Evolutionary conservation across 2,888 invertebrate genomes (phyloP).

Genomic region (Drosophila parthenogenetica): DNA sequence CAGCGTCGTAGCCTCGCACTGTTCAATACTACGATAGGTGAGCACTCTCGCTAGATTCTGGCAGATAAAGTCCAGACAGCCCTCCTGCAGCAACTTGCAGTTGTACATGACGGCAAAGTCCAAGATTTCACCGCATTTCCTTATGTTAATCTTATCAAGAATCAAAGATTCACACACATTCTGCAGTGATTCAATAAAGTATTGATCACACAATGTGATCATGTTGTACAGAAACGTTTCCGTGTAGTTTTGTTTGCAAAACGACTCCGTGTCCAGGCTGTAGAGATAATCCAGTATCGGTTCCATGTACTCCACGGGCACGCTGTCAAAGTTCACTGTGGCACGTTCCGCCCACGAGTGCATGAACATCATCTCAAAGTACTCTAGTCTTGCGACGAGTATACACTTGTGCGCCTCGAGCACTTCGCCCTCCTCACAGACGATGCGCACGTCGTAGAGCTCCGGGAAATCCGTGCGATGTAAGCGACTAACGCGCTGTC

Average conservation of each 20-base stretch:
- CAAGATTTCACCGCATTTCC: slow-evolving; percentile 91
- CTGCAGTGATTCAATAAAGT: slow-evolving; percentile 90
- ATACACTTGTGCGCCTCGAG: slow-evolving; percentile 92
- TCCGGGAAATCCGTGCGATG: slow-evolving; percentile 86
- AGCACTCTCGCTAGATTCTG: slow-evolving; percentile 90
- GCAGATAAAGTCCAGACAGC: slow-evolving; percentile 91
- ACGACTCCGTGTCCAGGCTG: slow-evolving; percentile 88
- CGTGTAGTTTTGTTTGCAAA: slow-evolving; percentile 88
- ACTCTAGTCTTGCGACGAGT: slow-evolving; percentile 92
- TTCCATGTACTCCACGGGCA: slow-evolving; percentile 85
- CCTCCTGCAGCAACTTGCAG: slow-evolving; percentile 89
- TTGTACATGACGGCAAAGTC: slow-evolving; percentile 92
- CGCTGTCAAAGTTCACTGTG: slow-evolving; percentile 78
- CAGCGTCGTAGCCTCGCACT: slow-evolving; percentile 87
- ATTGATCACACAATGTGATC: slow-evolving; percentile 92
- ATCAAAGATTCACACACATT: slow-evolving; percentile 90
- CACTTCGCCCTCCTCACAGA: slow-evolving; percentile 85
- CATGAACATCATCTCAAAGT: slow-evolving; percentile 93
- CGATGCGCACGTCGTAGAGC: slow-evolving; percentile 88
- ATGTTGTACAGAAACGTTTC: slow-evolving; percentile 90
- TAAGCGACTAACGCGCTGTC: slow-evolving; percentile 83
- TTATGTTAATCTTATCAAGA: slow-evolving; percentile 88
- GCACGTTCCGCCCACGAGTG: slow-evolving; percentile 88
- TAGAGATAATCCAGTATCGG: slow-evolving; percentile 92
- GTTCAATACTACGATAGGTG: slow-evolving; percentile 89